These are phyloP conservation scores for Maccullochella peelii DNA, from an alignment of 2,113 vertebrate species.

Conservation along the genomic window DNA sequence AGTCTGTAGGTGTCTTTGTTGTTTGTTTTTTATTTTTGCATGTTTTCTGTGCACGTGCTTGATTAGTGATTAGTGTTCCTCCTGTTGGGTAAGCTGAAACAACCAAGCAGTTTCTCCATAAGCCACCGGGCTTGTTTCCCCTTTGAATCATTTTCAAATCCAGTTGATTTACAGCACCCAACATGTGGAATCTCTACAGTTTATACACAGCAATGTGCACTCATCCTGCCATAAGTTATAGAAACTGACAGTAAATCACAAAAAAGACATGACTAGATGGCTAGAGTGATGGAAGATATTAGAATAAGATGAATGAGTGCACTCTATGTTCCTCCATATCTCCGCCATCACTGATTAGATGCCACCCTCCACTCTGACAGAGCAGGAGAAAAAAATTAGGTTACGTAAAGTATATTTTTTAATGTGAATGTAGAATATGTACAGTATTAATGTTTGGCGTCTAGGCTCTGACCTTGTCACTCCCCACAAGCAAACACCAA, in stretches of 20 bases:
- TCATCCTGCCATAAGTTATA: neutral
- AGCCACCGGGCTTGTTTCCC: neutral
- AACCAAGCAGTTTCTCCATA: neutral
- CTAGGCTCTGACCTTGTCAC: constrained; percentile 35
- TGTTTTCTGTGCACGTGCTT: neutral
- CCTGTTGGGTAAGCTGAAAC: neutral
- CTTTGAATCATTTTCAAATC: neutral
- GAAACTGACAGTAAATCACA: neutral
- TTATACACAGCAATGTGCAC: neutral
- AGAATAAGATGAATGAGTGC: neutral
- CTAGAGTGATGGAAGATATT: neutral
- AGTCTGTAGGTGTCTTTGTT: constrained; percentile 89
- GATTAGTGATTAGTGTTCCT: neutral
- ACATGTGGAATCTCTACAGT: neutral
- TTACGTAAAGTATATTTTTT: too few relatives aligned
- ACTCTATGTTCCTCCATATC: neutral
- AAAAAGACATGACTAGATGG: neutral
- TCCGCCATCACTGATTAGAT: neutral
- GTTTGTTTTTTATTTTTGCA: neutral
- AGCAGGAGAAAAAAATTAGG: neutral
- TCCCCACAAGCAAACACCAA: constrained; percentile 9
- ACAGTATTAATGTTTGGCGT: constrained; percentile 28
- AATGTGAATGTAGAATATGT: constrained; percentile 12
- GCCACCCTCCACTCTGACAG: neutral
- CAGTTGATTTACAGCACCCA: neutral